phyloP scores from a whole-genome alignment of 2,888 invertebrate genomes.

The Nomada fabriciana region DNA sequence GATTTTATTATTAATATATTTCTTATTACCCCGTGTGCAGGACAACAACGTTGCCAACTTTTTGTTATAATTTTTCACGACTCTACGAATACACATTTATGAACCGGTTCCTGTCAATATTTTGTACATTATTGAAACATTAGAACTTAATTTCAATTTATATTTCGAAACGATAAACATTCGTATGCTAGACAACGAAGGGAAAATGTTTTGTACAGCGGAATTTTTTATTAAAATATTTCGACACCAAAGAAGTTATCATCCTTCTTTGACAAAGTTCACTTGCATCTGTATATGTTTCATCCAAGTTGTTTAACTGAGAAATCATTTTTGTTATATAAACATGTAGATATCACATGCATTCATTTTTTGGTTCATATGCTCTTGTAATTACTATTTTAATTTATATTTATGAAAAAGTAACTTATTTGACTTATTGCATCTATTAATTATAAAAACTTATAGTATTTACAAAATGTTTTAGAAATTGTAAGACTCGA shows the following conservation, averaged over 20 bases:
- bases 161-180: neutral
- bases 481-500: neutral
- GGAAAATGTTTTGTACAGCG: neutral
- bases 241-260: conserved; percentile 5
- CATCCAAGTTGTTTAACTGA: neutral
- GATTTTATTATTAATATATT: conserved; percentile 25
- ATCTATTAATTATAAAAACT: neutral
- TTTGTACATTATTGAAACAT: neutral
- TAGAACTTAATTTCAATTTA: conserved; percentile 1
- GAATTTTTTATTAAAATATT: neutral
- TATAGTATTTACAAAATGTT: neutral
- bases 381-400: conserved; percentile 1
- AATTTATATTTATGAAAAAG: neutral
- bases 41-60: conserved; percentile 68
- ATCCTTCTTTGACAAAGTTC: neutral
- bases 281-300: neutral
- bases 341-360: neutral
- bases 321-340: neutral
- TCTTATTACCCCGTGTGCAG: conserved; percentile 67
- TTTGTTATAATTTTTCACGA: conserved; percentile 37
- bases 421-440: neutral
- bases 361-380: neutral
- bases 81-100: conserved; percentile 23
- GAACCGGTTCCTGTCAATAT: conserved; percentile 3
- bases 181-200: neutral